phyloP scores from a whole-genome alignment of 2,888 invertebrate species.

The Cheilosia scutellata region DNA sequence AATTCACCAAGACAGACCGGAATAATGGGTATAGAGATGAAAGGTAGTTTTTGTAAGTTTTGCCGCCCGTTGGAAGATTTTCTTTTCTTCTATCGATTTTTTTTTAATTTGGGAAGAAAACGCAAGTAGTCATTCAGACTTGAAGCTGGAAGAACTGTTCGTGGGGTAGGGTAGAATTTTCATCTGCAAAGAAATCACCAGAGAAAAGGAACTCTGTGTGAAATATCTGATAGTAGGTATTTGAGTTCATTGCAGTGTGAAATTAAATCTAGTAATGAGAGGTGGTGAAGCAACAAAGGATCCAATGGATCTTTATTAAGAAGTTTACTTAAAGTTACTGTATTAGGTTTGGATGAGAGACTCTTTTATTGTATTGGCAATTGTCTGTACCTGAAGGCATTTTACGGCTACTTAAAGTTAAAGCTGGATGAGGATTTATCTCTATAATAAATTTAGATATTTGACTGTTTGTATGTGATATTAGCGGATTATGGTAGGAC shows the following conservation, averaged over 20 bases:
- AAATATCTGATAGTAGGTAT: neutral
- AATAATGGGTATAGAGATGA: neutral
- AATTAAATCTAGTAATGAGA: conserved; percentile 29
- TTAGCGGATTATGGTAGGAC: too few species aligned
- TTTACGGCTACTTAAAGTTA: too few species aligned
- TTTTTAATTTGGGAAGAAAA: neutral
- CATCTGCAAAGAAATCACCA: neutral
- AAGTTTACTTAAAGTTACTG: neutral
- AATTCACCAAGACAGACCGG: neutral
- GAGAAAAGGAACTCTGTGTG: neutral
- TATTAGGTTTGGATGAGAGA: too few species aligned
- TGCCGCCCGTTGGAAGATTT: neutral
- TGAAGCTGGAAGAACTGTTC: too few species aligned
- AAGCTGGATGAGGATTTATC: too few species aligned
- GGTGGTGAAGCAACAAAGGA: neutral
- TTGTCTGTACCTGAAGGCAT: too few species aligned
- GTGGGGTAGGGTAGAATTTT: too few species aligned
- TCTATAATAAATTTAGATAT: too few species aligned
- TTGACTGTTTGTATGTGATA: too few species aligned
- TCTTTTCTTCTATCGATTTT: neutral
- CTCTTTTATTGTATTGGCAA: too few species aligned
- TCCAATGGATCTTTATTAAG: neutral
- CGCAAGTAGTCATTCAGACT: neutral
- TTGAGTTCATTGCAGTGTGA: conserved; percentile 25
- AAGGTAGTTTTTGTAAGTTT: conserved; percentile 4